These are phyloP conservation scores for Julus scanicus DNA, from an alignment of 2,888 invertebrate species.

Conservation along the genomic window DNA sequence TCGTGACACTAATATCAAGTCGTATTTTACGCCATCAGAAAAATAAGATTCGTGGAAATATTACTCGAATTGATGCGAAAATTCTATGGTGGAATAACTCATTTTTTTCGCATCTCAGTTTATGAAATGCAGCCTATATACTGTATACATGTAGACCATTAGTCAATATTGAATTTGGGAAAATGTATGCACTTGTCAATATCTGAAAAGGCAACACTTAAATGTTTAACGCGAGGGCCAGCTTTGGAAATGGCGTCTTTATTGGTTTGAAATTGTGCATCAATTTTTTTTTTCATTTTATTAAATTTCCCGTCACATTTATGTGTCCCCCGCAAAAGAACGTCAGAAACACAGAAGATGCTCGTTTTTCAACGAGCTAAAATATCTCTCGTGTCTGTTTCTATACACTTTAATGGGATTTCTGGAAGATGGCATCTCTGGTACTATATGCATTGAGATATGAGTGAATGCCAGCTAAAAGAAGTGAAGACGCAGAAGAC, in stretches of 20 bases:
- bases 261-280: neutral
- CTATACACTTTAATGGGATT: constrained; percentile 40
- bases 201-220: neutral
- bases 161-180: constrained; percentile 35
- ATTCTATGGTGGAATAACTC: neutral
- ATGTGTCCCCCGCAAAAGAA: constrained; percentile 25
- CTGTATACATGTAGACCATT: neutral
- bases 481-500: constrained; percentile 1
- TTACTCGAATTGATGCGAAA: constrained; percentile 5
- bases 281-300: constrained; percentile 18
- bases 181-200: neutral
- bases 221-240: constrained; percentile 16
- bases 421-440: constrained; percentile 18
- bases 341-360: neutral
- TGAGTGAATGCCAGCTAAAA: constrained; percentile 29
- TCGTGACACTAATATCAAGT: neutral
- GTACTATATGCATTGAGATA: neutral
- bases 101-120: neutral
- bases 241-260: neutral
- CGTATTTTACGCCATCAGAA: neutral
- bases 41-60: neutral
- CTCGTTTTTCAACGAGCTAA: constrained; percentile 26
- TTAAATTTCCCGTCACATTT: constrained; percentile 32
- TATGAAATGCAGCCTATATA: neutral
- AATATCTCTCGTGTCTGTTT: constrained; percentile 23